Conservation (phyloP, 2,888 invertebrate species). For the Prenolepis imparis region DNA sequence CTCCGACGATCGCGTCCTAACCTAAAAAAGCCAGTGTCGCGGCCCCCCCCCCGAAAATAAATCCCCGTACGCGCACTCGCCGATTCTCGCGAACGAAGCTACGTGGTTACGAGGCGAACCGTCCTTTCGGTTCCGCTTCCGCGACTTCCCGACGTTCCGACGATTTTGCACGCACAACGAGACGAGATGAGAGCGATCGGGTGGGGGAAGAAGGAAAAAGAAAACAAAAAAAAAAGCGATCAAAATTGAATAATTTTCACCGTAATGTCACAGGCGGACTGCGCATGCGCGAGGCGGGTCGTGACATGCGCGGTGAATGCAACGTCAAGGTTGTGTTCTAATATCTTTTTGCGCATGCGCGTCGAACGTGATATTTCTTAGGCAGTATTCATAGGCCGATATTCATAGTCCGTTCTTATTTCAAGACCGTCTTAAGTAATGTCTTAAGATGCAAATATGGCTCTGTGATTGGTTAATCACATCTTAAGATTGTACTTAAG, state of each 20-base stretch:
- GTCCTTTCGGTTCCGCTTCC: not conserved
- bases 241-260: not conserved
- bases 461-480: no score
- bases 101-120: not conserved
- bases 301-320: not conserved
- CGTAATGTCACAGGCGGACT: no score
- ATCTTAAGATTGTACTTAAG: no score
- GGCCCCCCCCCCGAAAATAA: not conserved
- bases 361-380: no score
- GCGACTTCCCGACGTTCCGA: not conserved
- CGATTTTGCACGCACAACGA: not conserved
- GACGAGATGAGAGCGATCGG: not conserved
- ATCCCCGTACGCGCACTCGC: not conserved
- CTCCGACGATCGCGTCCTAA: constrained; percentile 29
- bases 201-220: not conserved
- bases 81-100: not conserved
- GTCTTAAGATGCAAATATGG: no score
- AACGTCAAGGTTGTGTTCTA: not conserved
- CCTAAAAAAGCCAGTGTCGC: constrained; percentile 20
- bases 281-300: no score
- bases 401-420: no score
- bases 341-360: no score
- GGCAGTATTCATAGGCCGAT: no score
- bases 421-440: no score
- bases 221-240: not conserved